phyloP scores from a whole-genome alignment of 2,113 vertebrate genomes.

The Talpa occidentalis region DNA sequence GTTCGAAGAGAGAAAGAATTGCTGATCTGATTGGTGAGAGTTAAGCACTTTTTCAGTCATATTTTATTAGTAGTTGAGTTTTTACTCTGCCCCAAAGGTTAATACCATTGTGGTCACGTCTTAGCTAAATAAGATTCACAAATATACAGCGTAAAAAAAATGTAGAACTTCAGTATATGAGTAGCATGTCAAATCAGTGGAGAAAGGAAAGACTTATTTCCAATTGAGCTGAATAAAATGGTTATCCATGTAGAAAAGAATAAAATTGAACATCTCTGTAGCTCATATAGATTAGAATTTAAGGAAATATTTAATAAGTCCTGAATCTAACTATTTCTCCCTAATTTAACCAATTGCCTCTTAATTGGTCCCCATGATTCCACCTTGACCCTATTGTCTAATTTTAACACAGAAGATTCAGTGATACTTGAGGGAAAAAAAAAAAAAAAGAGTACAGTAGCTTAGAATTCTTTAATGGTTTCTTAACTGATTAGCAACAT shows the following conservation, averaged over 20 bases:
- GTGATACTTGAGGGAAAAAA: not conserved
- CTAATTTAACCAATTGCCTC: not conserved
- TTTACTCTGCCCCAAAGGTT: not conserved
- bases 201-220: not conserved
- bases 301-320: not conserved
- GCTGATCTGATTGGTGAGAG: not conserved
- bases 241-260: not conserved
- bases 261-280: not conserved
- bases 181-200: not conserved
- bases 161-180: not conserved
- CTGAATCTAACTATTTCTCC: not conserved
- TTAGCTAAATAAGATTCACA: not conserved
- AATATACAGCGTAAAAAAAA: not conserved
- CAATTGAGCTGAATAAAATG: not conserved
- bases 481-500: not conserved
- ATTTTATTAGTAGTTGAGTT: not conserved
- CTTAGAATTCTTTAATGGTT: not conserved
- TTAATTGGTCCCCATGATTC: not conserved
- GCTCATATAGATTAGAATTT: not conserved
- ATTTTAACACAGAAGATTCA: not conserved
- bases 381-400: not conserved
- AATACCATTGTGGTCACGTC: not conserved
- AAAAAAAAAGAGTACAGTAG: not conserved
- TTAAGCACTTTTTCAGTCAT: not conserved
- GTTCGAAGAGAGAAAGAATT: not conserved